Evolutionary conservation across 1,140 invertebrate species (phyloP), one percentile per base, ranked within the genome.

Genomic region (Drosophila albomicans): DNA sequence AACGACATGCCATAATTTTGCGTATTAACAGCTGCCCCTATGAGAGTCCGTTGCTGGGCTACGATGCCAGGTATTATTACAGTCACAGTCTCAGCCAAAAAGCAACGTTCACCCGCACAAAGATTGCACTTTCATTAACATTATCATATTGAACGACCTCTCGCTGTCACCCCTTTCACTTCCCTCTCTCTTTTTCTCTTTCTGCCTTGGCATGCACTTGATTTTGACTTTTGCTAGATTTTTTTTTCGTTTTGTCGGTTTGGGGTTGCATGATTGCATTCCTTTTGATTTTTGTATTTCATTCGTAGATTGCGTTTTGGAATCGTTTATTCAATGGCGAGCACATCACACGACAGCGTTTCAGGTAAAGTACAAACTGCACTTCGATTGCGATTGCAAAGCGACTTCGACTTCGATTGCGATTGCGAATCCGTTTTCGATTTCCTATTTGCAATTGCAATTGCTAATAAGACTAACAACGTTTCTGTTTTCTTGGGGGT

Each of bases 31-130:
- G 93, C 91, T 90, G 80, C 70, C 78, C 89, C 86, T 94, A 92
- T 66, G 93, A 94, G 93, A 94, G 93, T 78, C 92, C 92, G 66
- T 81, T 92, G 58, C 91, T 93, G 62, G 92, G 92, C 92, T 94
- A 93, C 86, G 93, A 94, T 75, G 89, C 93, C 75, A 94, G 94
- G 94, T 94, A 92, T 68, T 68, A 72, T 75, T 70, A 54, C 58
- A 64, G 49, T 61, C 70, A 41, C 49, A 32, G 54, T 48, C 49
- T 59, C 43, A 56, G 30, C n/a, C 32, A 41, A 57, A 20, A 48
- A 48, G 20, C 46, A 25, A 25, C 20, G 20, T 25, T 25, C 30
- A 15, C 46, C 15, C 13, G 45, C 73, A 64, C 73, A 76, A 74
- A 69, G 45, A 66, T 32, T 80, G 84, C 84, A 84, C 66, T 89